Conservation (phyloP, 1,140 invertebrate species). For the Vanessa tameamea region DNA sequence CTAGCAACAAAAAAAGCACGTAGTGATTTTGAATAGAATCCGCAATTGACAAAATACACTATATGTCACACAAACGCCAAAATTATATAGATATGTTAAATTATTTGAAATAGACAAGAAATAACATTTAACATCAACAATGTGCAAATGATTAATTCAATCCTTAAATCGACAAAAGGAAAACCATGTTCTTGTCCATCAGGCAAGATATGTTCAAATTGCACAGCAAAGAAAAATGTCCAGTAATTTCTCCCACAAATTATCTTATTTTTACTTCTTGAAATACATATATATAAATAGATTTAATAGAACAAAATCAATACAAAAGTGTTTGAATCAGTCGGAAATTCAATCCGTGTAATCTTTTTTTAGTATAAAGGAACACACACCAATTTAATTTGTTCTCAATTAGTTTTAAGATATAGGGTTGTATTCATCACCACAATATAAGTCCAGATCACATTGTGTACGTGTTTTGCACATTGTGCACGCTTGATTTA, state of each 20-base stretch:
- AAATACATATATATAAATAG: no score
- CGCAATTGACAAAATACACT: background rate
- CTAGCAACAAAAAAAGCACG: background rate
- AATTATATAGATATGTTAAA: background rate
- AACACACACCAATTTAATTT: no score
- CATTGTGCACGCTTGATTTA: no score
- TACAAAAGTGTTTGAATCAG: no score
- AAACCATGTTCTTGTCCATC: constrained; percentile 36
- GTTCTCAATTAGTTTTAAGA: no score
- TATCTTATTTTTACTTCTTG: background rate
- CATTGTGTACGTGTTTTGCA: no score
- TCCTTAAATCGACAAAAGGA: constrained; percentile 25
- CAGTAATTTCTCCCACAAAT: constrained; percentile 23
- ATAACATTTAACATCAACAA: constrained; percentile 10
- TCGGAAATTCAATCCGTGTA: no score
- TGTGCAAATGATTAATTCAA: constrained; percentile 37
- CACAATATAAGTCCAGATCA: no score
- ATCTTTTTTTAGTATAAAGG: no score
- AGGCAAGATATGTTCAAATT: constrained; percentile 34
- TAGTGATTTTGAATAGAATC: background rate
- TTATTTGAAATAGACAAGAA: constrained; percentile 1
- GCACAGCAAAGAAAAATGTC: constrained; percentile 31
- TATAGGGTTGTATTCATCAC: no score
- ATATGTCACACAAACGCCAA: background rate
- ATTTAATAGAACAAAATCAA: no score